Base-by-base conservation (phyloP, 2,797 vertebrate species). In the Prunella strophiata region DNA sequence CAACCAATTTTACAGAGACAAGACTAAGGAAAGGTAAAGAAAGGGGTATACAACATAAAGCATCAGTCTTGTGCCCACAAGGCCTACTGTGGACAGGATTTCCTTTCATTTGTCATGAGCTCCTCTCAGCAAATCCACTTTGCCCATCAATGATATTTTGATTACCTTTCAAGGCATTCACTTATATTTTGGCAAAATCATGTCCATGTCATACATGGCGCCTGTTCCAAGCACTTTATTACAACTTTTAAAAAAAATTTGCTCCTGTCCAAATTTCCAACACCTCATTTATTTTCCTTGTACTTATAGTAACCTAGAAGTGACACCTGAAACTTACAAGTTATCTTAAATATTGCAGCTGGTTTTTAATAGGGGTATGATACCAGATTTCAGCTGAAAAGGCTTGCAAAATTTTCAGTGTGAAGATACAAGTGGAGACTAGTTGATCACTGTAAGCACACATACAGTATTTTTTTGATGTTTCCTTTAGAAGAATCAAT, bases 181-280 rank as follows among this genome's bases (percentile, higher is more conserved):
- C 11, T 92, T 58, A 10, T 11, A 32, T 29, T 84, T 54, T 59
- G 26, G 18, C 15, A 88, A 78, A 78, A 87, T 29, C 5, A 2
- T 11, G 11, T 10, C 14, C 10, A 18, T 23, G 8, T 36, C 8
- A 10, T 16, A 4, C 2, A 42, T 5, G 7, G 18, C 5, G 3
- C 27, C 25, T 47, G 23, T 11, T 29, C 16, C 1, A 5, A 87
- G 5, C 5, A 30, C 18, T 43, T 36, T 21, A 66, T 5, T 25
- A 21, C 13, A 48, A 48, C 21, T 73, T 85, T 15, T 21, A 7
- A 27, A 68, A 75, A 47, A 9, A 0, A 0, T 45, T 40, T 66
- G 9, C 18, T 85, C 79, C 67, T 75, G 38, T 50, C 17, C 18
- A 26, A 5, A 65, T 84, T 79, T 80, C 26, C 36, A 70, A 9